Evolutionary conservation across 2,888 invertebrate genomes (phyloP), one percentile per base, ranked within the genome.

Genomic region (Pachycephus smyrnensis): DNA sequence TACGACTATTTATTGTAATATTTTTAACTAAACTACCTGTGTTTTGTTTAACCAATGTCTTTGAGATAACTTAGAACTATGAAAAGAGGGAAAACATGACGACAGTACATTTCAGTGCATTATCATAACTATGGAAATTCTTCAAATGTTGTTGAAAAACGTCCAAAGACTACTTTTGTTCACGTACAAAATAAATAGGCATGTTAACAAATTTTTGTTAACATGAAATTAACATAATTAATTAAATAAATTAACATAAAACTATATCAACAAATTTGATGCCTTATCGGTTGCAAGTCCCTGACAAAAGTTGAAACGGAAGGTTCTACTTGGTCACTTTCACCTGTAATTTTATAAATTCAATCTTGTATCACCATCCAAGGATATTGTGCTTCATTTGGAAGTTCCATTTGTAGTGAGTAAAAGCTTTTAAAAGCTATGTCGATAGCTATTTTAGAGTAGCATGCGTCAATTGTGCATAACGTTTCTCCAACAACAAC

Each of bases 321-420:
- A 3, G 80, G 79, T 12, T 78, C 30, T 12, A 55, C 12, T 76
- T 76, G 76, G 37, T 82, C 79, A 12, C 15, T 37, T 74, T 82
- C 79, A 1, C 81, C 78, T 11, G 6, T 37, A 30, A 82, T 78
- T 35, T 55, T 33, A 73, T 79, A 82, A 2, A 82, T 15, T 31
- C 76, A 73, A 68, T 68, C 40, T 68, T 81, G 82, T 40, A 82
- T 74, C n/a, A 79, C 40, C 31, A 80, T 55, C 81, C 81, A 82
- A 31, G 81, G 73, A 12, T 73, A 68, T 73, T 40, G 55, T 68
- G 77, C 69, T 33, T 76, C 73, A 30, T 33, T 9, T 37, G 76
- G 76, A 73, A 36, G 77, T 23, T 71, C 73, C 37, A 80, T 73
- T 76, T 80, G 80, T 33, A 80, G 35, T 12, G 31, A 23, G 68